Conservation (phyloP, 2,113 vertebrate species). For the Leptobrachium ailaonicum region DNA sequence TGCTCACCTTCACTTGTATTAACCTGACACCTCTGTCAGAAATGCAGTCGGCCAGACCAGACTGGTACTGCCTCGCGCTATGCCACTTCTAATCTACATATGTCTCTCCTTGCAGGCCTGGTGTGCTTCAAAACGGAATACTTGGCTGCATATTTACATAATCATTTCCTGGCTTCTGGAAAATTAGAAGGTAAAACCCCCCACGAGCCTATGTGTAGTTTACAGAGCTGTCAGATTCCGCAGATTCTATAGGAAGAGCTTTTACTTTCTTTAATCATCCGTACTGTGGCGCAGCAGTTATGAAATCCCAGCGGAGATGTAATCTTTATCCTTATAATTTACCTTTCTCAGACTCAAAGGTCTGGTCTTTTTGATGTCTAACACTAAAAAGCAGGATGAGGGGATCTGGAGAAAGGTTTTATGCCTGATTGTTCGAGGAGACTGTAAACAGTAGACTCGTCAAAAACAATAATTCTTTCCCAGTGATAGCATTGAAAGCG, state of each 20-base stretch:
- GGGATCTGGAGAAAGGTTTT: neutral
- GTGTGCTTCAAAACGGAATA: constrained; percentile 22
- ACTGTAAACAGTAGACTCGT: neutral
- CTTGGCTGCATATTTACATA: constrained; percentile 22
- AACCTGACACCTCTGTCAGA: neutral
- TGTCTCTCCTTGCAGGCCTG: constrained; percentile 12
- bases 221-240: neutral
- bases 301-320: neutral
- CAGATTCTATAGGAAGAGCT: neutral
- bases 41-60: neutral
- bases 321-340: constrained; percentile 6
- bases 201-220: neutral
- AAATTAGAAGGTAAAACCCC: neutral
- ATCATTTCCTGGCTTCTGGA: constrained; percentile 14
- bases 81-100: constrained; percentile 22
- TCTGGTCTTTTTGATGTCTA: constrained; percentile 9
- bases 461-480: neutral
- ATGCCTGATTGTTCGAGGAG: neutral
- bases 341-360: constrained; percentile 12
- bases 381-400: constrained; percentile 10
- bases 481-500: neutral
- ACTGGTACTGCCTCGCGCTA: constrained; percentile 21
- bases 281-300: neutral
- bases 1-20: neutral
- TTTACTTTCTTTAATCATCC: neutral